Evolutionary conservation across 2,113 vertebrate genomes (phyloP).

Genomic region (Rhabdornis inornatus): DNA sequence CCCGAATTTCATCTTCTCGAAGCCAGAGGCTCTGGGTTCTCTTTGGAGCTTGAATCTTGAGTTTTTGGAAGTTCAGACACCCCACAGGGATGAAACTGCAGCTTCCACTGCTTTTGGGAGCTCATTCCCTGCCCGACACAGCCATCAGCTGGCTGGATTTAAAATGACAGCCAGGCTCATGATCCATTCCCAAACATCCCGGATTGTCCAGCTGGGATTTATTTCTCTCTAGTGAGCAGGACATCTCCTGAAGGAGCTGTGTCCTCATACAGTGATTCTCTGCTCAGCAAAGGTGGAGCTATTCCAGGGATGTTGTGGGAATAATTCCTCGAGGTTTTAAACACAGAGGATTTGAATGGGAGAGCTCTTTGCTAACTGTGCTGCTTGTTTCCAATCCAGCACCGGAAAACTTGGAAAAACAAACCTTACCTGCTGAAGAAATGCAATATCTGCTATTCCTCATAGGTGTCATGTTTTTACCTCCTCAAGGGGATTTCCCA

Average conservation of each 20-base stretch:
- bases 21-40: background rate
- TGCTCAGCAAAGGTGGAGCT: background rate
- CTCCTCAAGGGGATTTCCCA: background rate
- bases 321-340: background rate
- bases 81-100: background rate
- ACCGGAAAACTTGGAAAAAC: background rate
- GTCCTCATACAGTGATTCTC: background rate
- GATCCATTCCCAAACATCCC: background rate
- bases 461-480: rapidly evolving
- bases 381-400: background rate
- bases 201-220: background rate
- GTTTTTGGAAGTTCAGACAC: background rate
- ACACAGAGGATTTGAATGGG: too few relatives aligned
- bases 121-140: conserved; percentile 25
- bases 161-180: background rate
- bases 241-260: background rate
- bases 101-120: background rate
- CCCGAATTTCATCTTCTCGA: background rate
- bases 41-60: background rate
- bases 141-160: conserved; percentile 49
- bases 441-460: background rate
- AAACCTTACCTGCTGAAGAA: background rate
- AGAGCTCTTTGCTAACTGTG: background rate
- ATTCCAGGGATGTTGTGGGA: background rate
- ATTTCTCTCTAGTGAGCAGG: background rate